Evolutionary conservation across 1,140 invertebrate genomes (phyloP).

Genomic region (Pararge aegeria): DNA sequence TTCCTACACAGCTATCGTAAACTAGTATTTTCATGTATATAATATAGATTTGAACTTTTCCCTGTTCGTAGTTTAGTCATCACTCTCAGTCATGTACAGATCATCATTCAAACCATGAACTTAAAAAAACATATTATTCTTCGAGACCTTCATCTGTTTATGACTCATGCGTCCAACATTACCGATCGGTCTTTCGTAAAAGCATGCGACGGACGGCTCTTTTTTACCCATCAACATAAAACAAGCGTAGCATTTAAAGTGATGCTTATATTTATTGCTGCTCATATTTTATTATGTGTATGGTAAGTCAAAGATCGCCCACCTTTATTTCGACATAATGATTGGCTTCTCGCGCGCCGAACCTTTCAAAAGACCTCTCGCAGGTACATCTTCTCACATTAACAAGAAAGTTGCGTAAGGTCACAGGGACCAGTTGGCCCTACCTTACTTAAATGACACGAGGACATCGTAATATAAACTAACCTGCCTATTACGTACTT

Average conservation of each 20-base stretch:
- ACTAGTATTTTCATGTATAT: slow-evolving; percentile 48
- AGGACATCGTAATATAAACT: slow-evolving; percentile 48
- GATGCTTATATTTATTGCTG: slow-evolving; percentile 28
- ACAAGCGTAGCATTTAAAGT: slow-evolving; percentile 23
- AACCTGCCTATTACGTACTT: slow-evolving; percentile 38
- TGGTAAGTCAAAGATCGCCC: slow-evolving; percentile 36
- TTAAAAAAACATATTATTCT: slow-evolving; percentile 8
- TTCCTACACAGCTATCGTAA: slow-evolving; percentile 19
- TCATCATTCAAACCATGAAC: slow-evolving; percentile 16
- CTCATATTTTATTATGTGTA: slow-evolving; percentile 37
- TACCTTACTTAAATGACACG: slow-evolving; percentile 60
- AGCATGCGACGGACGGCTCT: slow-evolving; percentile 29
- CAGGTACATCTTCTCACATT: slow-evolving; percentile 53
- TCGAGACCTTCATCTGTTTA: slow-evolving; percentile 25
- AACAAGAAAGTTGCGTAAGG: slow-evolving; percentile 64
- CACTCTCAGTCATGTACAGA: slow-evolving; percentile 16
- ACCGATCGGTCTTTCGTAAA: slow-evolving; percentile 28
- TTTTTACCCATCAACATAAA: slow-evolving; percentile 28
- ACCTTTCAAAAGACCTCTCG: slow-evolving; percentile 59
- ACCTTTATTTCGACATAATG: slow-evolving; percentile 48
- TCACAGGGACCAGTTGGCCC: slow-evolving; percentile 52
- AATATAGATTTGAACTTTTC: slow-evolving; percentile 45
- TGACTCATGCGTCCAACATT: slow-evolving; percentile 25
- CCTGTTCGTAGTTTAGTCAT: slow-evolving; percentile 42
- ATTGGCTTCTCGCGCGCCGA: slow-evolving; percentile 45